phyloP scores from a whole-genome alignment of 2,797 vertebrate genomes.

The Acomys russatus region DNA sequence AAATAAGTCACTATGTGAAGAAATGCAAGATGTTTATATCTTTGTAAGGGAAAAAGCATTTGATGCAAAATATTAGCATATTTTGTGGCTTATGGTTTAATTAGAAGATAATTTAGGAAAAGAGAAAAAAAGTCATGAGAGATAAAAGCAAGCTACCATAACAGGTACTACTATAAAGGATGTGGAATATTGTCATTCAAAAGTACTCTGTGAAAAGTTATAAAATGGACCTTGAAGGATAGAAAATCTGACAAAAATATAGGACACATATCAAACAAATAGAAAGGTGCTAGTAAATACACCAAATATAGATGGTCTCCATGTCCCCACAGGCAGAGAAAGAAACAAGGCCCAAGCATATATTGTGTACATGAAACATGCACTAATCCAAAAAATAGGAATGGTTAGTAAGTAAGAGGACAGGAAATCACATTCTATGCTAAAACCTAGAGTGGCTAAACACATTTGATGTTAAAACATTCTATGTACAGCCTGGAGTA shows the following conservation, averaged over 20 bases:
- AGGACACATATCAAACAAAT: not conserved
- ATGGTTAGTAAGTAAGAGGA: not conserved
- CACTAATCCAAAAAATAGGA: constrained; percentile 24
- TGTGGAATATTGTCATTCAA: not conserved
- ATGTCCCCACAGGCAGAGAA: not conserved
- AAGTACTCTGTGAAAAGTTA: not conserved
- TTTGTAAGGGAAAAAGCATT: constrained; percentile 5
- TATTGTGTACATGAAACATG: not conserved
- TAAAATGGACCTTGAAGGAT: not conserved
- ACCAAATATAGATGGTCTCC: not conserved
- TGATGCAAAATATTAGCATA: constrained; percentile 25
- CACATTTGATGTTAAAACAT: not conserved
- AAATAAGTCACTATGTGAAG: not conserved
- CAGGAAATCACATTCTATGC: not conserved
- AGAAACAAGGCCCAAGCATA: not conserved
- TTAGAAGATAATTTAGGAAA: not conserved
- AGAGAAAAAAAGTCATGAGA: not conserved
- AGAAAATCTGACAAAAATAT: not conserved
- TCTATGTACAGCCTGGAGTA: not conserved
- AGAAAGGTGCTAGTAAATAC: not conserved
- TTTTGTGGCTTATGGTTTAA: not conserved
- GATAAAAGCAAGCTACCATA: not conserved
- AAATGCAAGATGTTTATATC: constrained; percentile 37
- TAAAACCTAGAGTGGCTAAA: not conserved
- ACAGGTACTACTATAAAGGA: not conserved